A percentile compares a stretch with the other conserved stretches of the same genome.
Evolutionary conservation across 2,888 invertebrate genomes (phyloP).

Genomic region (Microctonus aethiopoides): DNA sequence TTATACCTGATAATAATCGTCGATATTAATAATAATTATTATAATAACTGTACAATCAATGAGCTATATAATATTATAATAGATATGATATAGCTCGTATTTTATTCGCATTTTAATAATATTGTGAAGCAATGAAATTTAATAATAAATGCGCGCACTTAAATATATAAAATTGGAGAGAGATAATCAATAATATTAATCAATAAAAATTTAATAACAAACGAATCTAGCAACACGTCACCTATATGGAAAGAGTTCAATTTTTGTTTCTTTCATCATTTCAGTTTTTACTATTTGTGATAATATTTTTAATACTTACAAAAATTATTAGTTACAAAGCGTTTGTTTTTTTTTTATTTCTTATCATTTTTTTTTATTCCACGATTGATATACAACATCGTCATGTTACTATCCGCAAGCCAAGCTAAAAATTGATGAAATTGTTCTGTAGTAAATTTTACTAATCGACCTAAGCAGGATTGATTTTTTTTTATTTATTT

Average conservation of each 20-base stretch:
- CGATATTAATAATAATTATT: slow-evolving; percentile 52
- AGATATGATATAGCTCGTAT: not conserved
- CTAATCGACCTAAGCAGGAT: slow-evolving; percentile 40
- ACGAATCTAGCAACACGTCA: slow-evolving; percentile 31
- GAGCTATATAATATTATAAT: not conserved
- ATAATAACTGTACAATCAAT: slow-evolving; percentile 51
- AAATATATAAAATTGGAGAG: not conserved
- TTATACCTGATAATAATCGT: slow-evolving; percentile 49
- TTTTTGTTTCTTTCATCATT: slow-evolving; percentile 21
- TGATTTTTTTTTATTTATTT: slow-evolving; percentile 14
- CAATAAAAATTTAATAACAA: slow-evolving; percentile 41
- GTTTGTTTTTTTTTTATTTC: slow-evolving; percentile 34
- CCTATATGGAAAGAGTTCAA: slow-evolving; percentile 7
- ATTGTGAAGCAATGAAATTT: slow-evolving; percentile 20
- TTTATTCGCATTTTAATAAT: slow-evolving; percentile 13
- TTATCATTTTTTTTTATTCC: slow-evolving; percentile 6
- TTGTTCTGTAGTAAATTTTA: slow-evolving; percentile 22
- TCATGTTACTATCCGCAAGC: slow-evolving; percentile 20
- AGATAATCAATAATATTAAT: slow-evolving; percentile 3
- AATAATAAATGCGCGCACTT: not conserved
- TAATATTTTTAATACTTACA: slow-evolving; percentile 43
- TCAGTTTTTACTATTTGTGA: slow-evolving; percentile 42
- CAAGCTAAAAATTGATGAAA: slow-evolving; percentile 23
- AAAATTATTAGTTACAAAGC: slow-evolving; percentile 50
- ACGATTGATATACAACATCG: slow-evolving; percentile 20